Conservation (phyloP, 2,113 vertebrate genomes). For the Uropsilus gracilis region DNA sequence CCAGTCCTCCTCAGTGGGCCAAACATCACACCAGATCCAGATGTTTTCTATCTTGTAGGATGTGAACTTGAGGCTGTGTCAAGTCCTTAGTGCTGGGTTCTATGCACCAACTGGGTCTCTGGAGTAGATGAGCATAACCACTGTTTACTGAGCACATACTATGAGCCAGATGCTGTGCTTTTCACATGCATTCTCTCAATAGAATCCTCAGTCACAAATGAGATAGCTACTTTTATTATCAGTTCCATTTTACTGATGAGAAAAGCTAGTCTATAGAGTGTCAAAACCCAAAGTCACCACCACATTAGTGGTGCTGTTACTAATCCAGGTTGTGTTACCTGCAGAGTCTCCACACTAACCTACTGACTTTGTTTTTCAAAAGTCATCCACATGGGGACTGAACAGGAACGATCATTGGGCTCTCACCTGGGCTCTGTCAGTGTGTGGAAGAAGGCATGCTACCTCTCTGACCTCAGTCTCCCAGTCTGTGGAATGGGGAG, state of each 20-base stretch:
- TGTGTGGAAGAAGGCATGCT: neutral
- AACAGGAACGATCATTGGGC: neutral
- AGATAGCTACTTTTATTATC: neutral
- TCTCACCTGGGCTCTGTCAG: neutral
- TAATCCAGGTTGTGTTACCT: neutral
- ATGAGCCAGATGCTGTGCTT: neutral
- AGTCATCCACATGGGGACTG: neutral
- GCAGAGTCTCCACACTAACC: neutral
- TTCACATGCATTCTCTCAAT: neutral
- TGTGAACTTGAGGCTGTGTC: neutral
- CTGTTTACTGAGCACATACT: neutral
- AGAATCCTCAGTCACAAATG: neutral
- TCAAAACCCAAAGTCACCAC: neutral
- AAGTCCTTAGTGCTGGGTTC: neutral
- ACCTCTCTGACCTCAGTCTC: neutral
- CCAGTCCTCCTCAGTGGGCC: neutral
- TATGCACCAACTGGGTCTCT: neutral
- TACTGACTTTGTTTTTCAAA: neutral
- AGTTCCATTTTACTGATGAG: neutral
- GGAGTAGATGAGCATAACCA: neutral
- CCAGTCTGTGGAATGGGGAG: neutral
- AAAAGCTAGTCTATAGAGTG: neutral
- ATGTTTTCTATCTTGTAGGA: constrained; percentile 37
- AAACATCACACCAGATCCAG: neutral
- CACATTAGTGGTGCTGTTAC: neutral